Evolutionary conservation across 2,888 invertebrate genomes (phyloP).

Genomic region (Drosophila meridiana): DNA sequence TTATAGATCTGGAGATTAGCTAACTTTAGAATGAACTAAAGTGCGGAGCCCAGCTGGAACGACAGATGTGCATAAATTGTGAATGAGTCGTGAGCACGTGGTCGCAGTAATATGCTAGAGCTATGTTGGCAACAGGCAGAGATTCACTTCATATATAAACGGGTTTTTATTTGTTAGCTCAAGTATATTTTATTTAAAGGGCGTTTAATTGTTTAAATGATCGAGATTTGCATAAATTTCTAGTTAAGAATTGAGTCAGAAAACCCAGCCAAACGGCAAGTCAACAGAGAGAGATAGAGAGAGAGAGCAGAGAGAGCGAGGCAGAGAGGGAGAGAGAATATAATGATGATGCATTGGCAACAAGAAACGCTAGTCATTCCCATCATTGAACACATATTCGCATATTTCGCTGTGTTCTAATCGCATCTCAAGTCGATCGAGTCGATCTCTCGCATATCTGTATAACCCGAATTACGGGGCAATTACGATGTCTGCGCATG

Average conservation of each 20-base stretch:
- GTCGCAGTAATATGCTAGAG: slow-evolving; percentile 43
- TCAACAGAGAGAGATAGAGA: not conserved
- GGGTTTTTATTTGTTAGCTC: slow-evolving; percentile 5
- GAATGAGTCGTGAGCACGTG: slow-evolving; percentile 49
- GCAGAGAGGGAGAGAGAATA: not conserved
- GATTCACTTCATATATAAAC: not conserved
- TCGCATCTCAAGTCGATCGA: slow-evolving; percentile 27
- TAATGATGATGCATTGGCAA: slow-evolving; percentile 11
- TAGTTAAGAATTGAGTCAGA: slow-evolving; percentile 27
- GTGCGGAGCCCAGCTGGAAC: not conserved
- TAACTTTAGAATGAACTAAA: not conserved
- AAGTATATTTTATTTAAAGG: slow-evolving; percentile 29
- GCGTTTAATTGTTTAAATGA: slow-evolving; percentile 48
- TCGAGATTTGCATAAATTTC: slow-evolving; percentile 42
- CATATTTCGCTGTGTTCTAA: slow-evolving; percentile 10
- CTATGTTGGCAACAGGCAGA: slow-evolving; percentile 13
- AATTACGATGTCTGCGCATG: slow-evolving; percentile 59
- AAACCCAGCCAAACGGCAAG: slow-evolving; percentile 17
- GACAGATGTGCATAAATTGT: slow-evolving; percentile 4
- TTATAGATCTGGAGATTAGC: not conserved
- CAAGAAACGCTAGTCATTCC: slow-evolving; percentile 30
- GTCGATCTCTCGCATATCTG: slow-evolving; percentile 19
- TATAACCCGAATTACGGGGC: slow-evolving; percentile 68
- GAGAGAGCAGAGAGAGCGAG: not conserved
- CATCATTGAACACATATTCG: slow-evolving; percentile 13